These are phyloP conservation scores for Drosophila borealis DNA, from an alignment of 2,888 invertebrate genomes.

Conservation along the genomic window DNA sequence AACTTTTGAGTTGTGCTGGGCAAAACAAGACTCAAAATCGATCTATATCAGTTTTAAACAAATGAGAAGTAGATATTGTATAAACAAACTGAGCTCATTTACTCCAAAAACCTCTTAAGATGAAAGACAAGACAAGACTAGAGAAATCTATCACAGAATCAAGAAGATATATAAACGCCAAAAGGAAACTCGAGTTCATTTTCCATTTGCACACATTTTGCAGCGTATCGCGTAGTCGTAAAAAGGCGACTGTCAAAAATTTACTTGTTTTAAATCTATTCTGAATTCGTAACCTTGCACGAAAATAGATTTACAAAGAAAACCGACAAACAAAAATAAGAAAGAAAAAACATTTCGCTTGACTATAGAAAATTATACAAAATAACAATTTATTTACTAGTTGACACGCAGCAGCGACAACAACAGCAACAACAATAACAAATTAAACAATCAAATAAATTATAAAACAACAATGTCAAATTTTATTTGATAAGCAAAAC, in stretches of 20 bases:
- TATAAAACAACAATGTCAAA: constrained; percentile 30
- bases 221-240: constrained; percentile 5
- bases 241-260: not conserved
- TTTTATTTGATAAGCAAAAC: constrained; percentile 29
- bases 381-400: constrained; percentile 45
- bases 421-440: constrained; percentile 11
- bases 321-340: constrained; percentile 35
- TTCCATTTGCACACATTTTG: not conserved
- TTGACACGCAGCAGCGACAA: constrained; percentile 21
- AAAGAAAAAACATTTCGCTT: constrained; percentile 14
- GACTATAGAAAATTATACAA: constrained; percentile 30
- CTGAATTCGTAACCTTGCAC: constrained; percentile 51
- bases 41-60: too few species aligned
- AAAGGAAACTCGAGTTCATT: not conserved
- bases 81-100: not conserved
- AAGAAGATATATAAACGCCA: not conserved
- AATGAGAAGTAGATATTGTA: not conserved
- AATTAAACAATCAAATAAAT: constrained; percentile 21
- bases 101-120: too few species aligned
- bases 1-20: too few species aligned
- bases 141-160: too few species aligned
- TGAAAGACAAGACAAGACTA: too few species aligned
- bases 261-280: constrained; percentile 40
- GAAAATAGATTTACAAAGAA: constrained; percentile 52
- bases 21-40: too few species aligned